Evolutionary conservation across 1,140 invertebrate species (phyloP).

Genomic region (Eupristina koningsbergeri): DNA sequence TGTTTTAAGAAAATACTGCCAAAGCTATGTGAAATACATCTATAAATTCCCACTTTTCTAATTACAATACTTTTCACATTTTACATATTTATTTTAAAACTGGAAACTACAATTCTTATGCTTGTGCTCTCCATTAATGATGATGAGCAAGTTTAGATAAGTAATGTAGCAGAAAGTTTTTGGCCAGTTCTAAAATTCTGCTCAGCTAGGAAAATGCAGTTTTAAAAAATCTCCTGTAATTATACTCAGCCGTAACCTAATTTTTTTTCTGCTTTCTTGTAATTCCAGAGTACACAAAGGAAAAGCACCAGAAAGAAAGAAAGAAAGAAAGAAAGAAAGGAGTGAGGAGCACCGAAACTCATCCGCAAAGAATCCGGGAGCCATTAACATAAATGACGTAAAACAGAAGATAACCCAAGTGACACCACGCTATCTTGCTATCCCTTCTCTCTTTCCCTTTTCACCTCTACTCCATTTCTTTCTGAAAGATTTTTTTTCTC

Average conservation of each 20-base stretch:
- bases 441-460: conserved; percentile 48
- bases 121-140: too few relatives aligned
- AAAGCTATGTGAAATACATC: too few relatives aligned
- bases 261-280: conserved; percentile 68
- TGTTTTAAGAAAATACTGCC: too few relatives aligned
- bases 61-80: too few relatives aligned
- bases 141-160: neutral
- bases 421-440: conserved; percentile 69
- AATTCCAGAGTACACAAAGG: conserved; percentile 64
- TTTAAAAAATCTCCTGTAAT: conserved; percentile 40
- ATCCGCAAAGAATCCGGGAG: conserved; percentile 63
- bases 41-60: too few relatives aligned
- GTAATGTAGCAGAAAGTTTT: neutral
- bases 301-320: neutral
- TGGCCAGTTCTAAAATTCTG: neutral
- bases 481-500: neutral
- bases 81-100: too few relatives aligned
- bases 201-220: neutral
- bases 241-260: conserved; percentile 69
- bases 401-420: conserved; percentile 70
- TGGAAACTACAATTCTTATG: neutral
- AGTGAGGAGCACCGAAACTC: conserved; percentile 64
- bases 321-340: conserved; percentile 48
- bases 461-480: conserved; percentile 49
- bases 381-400: conserved; percentile 71